Conservation (phyloP, 2,797 vertebrate genomes). For the Mastacembelus armatus region DNA sequence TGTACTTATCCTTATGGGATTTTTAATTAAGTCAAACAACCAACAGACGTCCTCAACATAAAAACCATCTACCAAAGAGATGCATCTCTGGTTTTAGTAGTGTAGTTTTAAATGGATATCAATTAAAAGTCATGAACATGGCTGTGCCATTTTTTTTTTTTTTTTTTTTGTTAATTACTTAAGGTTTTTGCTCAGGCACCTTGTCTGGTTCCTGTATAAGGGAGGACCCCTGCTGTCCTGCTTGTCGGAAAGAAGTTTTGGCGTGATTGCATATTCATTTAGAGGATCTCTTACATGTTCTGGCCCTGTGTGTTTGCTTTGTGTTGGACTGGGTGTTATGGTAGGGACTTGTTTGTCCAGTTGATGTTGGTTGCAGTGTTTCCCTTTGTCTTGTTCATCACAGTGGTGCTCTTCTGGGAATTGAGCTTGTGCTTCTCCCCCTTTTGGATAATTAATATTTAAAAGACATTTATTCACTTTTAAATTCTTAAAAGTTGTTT, state of each 20-base stretch:
- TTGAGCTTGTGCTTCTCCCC: constrained; percentile 45
- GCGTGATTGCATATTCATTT: constrained; percentile 55
- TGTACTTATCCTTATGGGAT: constrained; percentile 58
- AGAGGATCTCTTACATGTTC: constrained; percentile 54
- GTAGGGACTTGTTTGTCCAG: constrained; percentile 59
- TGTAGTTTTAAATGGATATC: constrained; percentile 66
- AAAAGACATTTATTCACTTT: constrained; percentile 56
- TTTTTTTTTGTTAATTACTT: too few species aligned
- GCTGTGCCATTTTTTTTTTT: constrained; percentile 54
- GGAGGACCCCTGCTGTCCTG: constrained; percentile 77
- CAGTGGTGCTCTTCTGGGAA: constrained; percentile 58
- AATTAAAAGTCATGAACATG: constrained; percentile 69
- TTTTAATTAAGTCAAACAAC: constrained; percentile 75
- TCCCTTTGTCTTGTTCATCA: constrained; percentile 62
- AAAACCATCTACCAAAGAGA: constrained; percentile 74
- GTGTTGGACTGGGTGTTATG: constrained; percentile 40
- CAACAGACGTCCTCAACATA: constrained; percentile 72
- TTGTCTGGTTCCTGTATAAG: constrained; percentile 59
- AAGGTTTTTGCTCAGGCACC: constrained; percentile 46
- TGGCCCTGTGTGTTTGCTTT: constrained; percentile 64
- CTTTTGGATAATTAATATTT: constrained; percentile 59
- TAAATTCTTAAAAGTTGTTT: constrained; percentile 46
- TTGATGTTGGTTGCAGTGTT: constrained; percentile 57
- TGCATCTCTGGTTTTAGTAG: constrained; percentile 69
- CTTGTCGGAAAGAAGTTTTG: constrained; percentile 18